A percentile compares a stretch with the other conserved stretches of the same genome.
Evolutionary conservation across 2,113 vertebrate species (phyloP).

Genomic region (Clarias macrocephalus): DNA sequence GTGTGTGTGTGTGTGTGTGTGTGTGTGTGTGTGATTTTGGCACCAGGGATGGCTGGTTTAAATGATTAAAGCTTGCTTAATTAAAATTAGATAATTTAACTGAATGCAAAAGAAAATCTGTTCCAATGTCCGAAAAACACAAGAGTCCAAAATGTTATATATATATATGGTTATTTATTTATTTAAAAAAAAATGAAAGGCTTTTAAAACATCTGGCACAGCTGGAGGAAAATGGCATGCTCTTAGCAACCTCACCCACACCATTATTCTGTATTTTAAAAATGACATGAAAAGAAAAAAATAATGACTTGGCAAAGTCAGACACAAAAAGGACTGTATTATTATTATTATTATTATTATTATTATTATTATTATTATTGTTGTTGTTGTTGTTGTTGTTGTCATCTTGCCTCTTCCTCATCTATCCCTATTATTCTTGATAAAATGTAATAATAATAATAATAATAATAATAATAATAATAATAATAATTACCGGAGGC

Average conservation of each 20-base stretch:
- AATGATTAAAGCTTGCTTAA: neutral
- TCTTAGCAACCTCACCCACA: neutral
- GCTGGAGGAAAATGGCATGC: neutral
- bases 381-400: neutral
- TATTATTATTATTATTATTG: neutral
- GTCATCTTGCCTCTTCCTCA: no score
- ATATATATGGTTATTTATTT: no score
- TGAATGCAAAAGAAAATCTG: neutral
- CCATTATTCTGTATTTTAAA: neutral
- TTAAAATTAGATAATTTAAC: neutral
- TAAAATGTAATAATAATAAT: no score
- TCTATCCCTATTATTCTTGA: no score
- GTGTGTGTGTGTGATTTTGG: neutral
- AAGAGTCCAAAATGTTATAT: neutral
- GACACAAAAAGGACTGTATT: neutral
- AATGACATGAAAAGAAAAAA: neutral
- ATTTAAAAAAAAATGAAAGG: neutral
- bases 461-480: no score
- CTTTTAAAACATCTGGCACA: neutral
- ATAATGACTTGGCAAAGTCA: neutral
- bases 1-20: neutral
- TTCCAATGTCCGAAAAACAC: neutral
- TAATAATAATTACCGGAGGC: no score
- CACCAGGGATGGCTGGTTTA: neutral
- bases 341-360: conserved; percentile 1